phyloP scores from a whole-genome alignment of 2,888 invertebrate genomes.

The Epistrophella euchroma region DNA sequence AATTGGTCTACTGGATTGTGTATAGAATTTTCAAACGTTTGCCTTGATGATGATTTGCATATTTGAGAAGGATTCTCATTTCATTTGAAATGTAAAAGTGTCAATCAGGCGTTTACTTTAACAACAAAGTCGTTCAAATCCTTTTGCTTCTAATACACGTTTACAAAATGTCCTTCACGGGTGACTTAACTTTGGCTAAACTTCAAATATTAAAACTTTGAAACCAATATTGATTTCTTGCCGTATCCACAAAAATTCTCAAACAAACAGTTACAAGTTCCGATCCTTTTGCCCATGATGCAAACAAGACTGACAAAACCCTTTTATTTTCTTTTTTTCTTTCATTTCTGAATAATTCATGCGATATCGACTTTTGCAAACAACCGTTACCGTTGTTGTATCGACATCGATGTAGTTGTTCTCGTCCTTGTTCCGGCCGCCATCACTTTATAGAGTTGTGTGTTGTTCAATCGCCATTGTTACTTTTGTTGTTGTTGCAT shows the following conservation, averaged over 20 bases:
- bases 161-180: slow-evolving; percentile 43
- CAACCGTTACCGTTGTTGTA: slow-evolving; percentile 30
- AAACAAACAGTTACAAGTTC: slow-evolving; percentile 17
- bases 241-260: background rate
- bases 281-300: background rate
- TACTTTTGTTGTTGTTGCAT: slow-evolving; percentile 52
- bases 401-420: slow-evolving; percentile 37
- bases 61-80: slow-evolving; percentile 13
- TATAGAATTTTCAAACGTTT: slow-evolving; percentile 1
- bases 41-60: slow-evolving; percentile 10
- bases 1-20: no score
- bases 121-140: slow-evolving; percentile 15
- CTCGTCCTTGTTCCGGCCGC: slow-evolving; percentile 25
- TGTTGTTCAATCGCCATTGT: slow-evolving; percentile 30
- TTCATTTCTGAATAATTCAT: slow-evolving; percentile 55
- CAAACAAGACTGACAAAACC: slow-evolving; percentile 34
- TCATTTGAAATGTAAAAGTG: slow-evolving; percentile 4
- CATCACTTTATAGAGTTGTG: slow-evolving; percentile 11
- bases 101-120: slow-evolving; percentile 30
- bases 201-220: slow-evolving; percentile 30
- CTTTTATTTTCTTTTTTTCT: slow-evolving; percentile 5
- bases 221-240: slow-evolving; percentile 34
- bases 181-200: slow-evolving; percentile 40
- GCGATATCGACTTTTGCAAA: slow-evolving; percentile 46
- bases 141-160: background rate